These are phyloP conservation scores for Myotis davidii DNA, from an alignment of 2,113 vertebrate species.

Conservation along the genomic window DNA sequence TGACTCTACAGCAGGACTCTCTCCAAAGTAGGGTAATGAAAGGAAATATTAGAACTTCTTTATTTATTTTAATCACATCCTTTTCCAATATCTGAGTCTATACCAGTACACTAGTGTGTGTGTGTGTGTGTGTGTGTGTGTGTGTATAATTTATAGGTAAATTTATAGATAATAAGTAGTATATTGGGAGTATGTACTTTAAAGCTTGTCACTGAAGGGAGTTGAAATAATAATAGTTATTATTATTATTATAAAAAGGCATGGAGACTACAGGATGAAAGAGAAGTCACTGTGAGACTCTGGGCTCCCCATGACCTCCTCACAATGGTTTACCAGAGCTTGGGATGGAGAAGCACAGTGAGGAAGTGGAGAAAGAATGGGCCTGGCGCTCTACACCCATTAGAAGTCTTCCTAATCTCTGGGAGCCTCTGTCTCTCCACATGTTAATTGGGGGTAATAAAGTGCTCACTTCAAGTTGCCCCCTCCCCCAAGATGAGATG, in stretches of 20 bases:
- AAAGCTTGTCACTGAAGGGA: neutral
- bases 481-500: neutral
- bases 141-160: neutral
- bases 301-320: neutral
- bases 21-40: neutral
- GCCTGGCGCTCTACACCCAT: neutral
- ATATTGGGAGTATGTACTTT: neutral
- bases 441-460: conserved; percentile 25
- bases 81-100: conserved; percentile 8
- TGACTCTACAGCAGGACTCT: neutral
- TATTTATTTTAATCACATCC: conserved; percentile 10
- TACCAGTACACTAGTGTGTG: neutral
- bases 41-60: neutral
- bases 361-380: neutral
- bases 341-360: neutral
- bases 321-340: neutral
- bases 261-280: neutral
- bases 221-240: neutral
- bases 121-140: no score
- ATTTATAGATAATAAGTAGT: neutral
- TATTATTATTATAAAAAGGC: neutral
- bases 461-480: neutral
- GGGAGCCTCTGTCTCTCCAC: neutral
- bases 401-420: neutral
- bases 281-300: neutral